Evolutionary conservation across 1,140 invertebrate genomes (phyloP).

Genomic region (Sipha flava): DNA sequence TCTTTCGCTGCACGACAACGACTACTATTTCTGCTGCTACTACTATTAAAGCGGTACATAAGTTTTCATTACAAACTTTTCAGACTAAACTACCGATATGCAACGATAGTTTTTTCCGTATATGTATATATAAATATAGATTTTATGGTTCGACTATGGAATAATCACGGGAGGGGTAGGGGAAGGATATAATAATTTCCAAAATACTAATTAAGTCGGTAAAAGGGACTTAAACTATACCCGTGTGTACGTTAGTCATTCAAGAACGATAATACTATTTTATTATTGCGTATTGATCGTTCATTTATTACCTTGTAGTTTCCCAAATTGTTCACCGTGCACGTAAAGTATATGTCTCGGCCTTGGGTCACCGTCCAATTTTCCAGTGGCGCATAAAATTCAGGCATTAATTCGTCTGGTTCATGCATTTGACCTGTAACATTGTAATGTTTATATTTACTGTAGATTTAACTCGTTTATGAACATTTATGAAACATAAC

Average conservation of each 20-base stretch:
- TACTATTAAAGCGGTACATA: no score
- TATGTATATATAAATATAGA: no score
- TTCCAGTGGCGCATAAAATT: slow-evolving; percentile 73
- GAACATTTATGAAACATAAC: background rate
- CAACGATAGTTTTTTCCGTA: no score
- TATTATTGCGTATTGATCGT: background rate
- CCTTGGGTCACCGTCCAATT: slow-evolving; percentile 81
- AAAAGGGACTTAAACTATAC: no score
- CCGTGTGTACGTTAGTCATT: no score
- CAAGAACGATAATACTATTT: background rate
- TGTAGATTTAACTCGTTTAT: background rate
- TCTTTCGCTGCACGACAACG: no score
- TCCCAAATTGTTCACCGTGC: slow-evolving; percentile 77
- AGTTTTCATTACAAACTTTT: no score
- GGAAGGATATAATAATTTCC: no score
- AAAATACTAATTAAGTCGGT: background rate
- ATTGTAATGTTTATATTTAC: background rate
- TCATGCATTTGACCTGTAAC: slow-evolving; percentile 42
- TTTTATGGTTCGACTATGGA: no score
- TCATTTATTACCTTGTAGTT: slow-evolving; percentile 63
- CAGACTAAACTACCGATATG: no score
- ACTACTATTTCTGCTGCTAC: no score
- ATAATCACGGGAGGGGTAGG: no score
- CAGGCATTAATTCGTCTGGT: slow-evolving; percentile 53
- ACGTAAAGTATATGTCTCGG: slow-evolving; percentile 76